Evolutionary conservation across 2,888 invertebrate genomes (phyloP).

Genomic region (Linhomoeus sp.): DNA sequence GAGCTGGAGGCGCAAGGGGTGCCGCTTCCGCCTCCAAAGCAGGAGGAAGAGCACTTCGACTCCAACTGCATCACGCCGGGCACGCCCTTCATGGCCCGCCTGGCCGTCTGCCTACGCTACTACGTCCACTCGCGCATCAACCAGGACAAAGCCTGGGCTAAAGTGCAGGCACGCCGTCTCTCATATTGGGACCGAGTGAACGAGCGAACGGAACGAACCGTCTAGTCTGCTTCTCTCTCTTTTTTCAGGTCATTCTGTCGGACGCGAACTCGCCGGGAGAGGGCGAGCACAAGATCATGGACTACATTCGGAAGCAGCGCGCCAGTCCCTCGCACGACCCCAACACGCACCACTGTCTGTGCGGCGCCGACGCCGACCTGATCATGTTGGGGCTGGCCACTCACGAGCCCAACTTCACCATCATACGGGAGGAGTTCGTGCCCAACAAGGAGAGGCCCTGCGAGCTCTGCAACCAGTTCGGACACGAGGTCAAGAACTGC

Average conservation of each 20-base stretch:
- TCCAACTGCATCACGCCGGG: conserved; percentile 98
- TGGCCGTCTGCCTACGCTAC: conserved; percentile 50
- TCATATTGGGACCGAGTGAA: too few relatives aligned
- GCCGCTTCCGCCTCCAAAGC: conserved; percentile 43
- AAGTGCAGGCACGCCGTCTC: conserved; percentile 48
- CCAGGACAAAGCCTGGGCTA: conserved; percentile 80
- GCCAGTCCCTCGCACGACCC: conserved; percentile 68
- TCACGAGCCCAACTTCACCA: conserved; percentile 96
- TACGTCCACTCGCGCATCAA: conserved; percentile 74
- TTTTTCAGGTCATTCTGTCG: conserved; percentile 56
- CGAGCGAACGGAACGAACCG: too few relatives aligned
- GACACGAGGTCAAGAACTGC: conserved; percentile 31
- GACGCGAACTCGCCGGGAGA: conserved; percentile 96
- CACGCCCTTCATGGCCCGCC: conserved; percentile 85
- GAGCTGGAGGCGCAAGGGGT: conserved; percentile 25
- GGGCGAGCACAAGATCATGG: conserved; percentile 99
- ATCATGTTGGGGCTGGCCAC: conserved; percentile 92
- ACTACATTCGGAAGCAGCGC: conserved; percentile 83
- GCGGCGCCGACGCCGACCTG: conserved; percentile 84
- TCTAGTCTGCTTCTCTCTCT: too few relatives aligned
- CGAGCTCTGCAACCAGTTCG: conserved; percentile 61
- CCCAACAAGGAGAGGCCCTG: conserved; percentile 88
- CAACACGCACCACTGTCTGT: conserved; percentile 87
- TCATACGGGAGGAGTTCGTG: conserved; percentile 87
- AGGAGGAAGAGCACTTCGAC: conserved; percentile 82